phyloP scores from a whole-genome alignment of 2,113 vertebrate species.

The Pithys albifrons region DNA sequence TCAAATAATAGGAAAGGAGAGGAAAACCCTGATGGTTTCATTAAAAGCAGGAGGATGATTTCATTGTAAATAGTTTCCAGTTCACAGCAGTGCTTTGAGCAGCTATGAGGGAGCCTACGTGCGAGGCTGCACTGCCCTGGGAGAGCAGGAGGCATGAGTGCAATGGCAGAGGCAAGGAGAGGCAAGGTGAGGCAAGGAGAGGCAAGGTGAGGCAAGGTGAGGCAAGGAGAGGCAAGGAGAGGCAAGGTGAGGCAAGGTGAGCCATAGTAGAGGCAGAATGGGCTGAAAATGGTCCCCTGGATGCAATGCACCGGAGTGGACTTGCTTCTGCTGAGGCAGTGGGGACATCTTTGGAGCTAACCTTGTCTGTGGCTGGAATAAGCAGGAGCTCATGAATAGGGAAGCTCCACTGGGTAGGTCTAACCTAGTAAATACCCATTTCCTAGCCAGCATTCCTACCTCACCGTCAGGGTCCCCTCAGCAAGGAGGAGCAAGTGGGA shows the following conservation, averaged over 20 bases:
- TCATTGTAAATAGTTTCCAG: neutral
- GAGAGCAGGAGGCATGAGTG: rapidly evolving
- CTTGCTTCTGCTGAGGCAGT: neutral
- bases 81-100: neutral
- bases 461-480: neutral
- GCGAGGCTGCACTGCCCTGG: rapidly evolving
- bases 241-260: neutral
- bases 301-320: neutral
- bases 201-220: neutral
- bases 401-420: neutral
- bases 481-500: neutral
- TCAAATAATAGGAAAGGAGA: neutral
- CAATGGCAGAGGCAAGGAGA: neutral
- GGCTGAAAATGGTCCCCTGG: neutral
- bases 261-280: too few species aligned
- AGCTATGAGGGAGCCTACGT: rapidly evolving
- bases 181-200: too few species aligned
- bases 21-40: neutral
- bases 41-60: neutral
- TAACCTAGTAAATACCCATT: neutral
- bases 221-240: too few species aligned
- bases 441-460: neutral
- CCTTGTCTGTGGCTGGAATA: neutral
- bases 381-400: neutral
- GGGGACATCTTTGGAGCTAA: neutral